phyloP scores from a whole-genome alignment of 2,888 invertebrate species.

The Nowickia ferox region DNA sequence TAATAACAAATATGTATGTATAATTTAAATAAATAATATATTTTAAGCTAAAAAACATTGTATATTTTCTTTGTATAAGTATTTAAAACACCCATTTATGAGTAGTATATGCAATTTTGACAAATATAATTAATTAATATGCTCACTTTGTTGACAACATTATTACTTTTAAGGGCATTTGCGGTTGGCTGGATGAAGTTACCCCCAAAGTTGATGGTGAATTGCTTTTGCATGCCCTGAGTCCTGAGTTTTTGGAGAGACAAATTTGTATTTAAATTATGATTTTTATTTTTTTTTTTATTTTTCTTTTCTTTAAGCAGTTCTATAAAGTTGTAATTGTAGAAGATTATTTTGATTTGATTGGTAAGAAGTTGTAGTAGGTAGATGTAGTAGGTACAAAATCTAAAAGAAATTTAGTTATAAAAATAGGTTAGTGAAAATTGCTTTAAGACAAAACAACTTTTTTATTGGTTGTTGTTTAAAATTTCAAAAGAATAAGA shows the following conservation, averaged over 20 bases:
- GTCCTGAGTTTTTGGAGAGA: not conserved
- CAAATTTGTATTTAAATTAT: not conserved
- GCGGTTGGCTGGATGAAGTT: not conserved
- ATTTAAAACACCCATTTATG: constrained; percentile 42
- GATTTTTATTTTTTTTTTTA: no score
- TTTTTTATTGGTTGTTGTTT: not conserved
- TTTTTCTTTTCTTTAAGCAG: not conserved
- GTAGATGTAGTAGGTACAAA: constrained; percentile 65
- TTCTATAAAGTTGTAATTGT: constrained; percentile 40
- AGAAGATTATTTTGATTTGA: constrained; percentile 40
- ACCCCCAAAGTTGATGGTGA: not conserved
- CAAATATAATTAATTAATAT: constrained; percentile 31
- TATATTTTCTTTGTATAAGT: constrained; percentile 9
- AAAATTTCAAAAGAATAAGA: constrained; percentile 31
- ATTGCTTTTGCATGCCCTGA: not conserved
- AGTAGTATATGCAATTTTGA: constrained; percentile 28
- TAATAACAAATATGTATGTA: constrained; percentile 49
- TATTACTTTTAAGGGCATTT: not conserved
- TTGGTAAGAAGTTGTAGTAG: constrained; percentile 59
- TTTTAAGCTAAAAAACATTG: constrained; percentile 54
- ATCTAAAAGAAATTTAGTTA: constrained; percentile 82
- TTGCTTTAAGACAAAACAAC: constrained; percentile 56
- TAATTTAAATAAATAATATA: constrained; percentile 27
- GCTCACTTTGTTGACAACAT: constrained; percentile 60
- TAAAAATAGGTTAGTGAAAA: constrained; percentile 82